Evolutionary conservation across 2,797 vertebrate species (phyloP).

Genomic region (Pseudochirops cupreus): DNA sequence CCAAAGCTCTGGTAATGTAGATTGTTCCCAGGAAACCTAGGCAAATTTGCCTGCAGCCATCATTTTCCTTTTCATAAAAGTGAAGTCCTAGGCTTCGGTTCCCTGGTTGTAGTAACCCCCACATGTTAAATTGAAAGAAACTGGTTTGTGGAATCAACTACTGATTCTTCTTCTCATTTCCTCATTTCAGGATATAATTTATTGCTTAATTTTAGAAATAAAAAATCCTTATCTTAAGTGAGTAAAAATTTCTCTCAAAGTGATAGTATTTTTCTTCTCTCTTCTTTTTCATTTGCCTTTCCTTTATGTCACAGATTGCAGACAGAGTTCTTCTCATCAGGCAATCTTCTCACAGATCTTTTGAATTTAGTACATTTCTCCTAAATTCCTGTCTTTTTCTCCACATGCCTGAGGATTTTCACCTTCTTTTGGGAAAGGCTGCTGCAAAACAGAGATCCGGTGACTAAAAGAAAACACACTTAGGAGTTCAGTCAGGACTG

Average conservation of each 20-base stretch:
- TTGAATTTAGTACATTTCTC: background rate
- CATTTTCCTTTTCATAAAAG: background rate
- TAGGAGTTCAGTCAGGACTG: background rate
- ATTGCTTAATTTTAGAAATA: background rate
- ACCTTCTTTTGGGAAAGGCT: background rate
- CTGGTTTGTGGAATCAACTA: background rate
- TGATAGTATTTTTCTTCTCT: fast-evolving
- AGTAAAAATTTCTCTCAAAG: background rate
- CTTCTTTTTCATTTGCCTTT: background rate
- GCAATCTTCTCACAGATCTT: background rate
- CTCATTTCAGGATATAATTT: background rate
- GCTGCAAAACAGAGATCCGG: background rate
- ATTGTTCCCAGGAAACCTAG: background rate
- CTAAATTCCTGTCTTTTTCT: background rate
- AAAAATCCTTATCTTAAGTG: background rate
- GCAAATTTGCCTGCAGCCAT: background rate
- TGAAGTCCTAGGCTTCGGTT: background rate
- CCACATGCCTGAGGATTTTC: background rate
- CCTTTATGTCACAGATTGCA: background rate
- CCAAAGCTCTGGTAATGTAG: background rate
- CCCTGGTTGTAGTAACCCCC: background rate
- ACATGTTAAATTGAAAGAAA: background rate
- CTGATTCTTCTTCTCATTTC: background rate
- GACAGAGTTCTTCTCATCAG: background rate
- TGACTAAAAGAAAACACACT: background rate